Evolutionary conservation across 2,888 invertebrate species (phyloP), one percentile per base, ranked within the genome.

Genomic region (Sphaerophoria rueppellii): DNA sequence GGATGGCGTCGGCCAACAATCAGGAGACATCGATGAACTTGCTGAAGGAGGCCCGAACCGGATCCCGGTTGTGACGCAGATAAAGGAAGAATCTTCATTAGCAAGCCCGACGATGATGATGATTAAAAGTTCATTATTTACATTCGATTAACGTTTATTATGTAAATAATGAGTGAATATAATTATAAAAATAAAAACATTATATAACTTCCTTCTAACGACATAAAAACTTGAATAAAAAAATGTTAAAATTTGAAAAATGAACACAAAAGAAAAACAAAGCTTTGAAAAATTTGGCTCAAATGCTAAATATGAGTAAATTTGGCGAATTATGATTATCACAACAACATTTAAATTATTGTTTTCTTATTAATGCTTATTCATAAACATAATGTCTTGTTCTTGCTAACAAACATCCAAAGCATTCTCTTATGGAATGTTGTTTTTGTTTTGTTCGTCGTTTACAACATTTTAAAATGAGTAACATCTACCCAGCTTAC

Each of bases 341-440:
- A 5, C 9, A 58, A 24, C 6, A 58, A 37, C 14, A 40, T 37
- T 6, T 16, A 16, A 52, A 58, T 40, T 40, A 6, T 9, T 16
- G 9, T 58, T 6, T 58, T 37, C 11, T 9, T 16, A 11, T 43
- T 43, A 16, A 16, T 34, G 14, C 34, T 55, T 55, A 24, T 12
- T 35, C 3, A 2, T 57, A 37, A 24, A 0, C 32, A 14, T 61
- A 61, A 43, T 1, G 24, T 61, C n/a, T 48, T 63, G 46, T 63
- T 63, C 63, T 34, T 34, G 7, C 48, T 60, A 6, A 60, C 12
- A 48, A 5, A 63, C 34, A 63, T 63, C 14, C 34, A n/a, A 48
- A 34, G 32, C 16, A 14, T 48, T 32, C 63, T 63, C 48, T 48
- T 35, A 14, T 63, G 63, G 63, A 63, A 63, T 63, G 63, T 63